Evolutionary conservation across 2,888 invertebrate species (phyloP).

Genomic region (Drosophila sordidula): DNA sequence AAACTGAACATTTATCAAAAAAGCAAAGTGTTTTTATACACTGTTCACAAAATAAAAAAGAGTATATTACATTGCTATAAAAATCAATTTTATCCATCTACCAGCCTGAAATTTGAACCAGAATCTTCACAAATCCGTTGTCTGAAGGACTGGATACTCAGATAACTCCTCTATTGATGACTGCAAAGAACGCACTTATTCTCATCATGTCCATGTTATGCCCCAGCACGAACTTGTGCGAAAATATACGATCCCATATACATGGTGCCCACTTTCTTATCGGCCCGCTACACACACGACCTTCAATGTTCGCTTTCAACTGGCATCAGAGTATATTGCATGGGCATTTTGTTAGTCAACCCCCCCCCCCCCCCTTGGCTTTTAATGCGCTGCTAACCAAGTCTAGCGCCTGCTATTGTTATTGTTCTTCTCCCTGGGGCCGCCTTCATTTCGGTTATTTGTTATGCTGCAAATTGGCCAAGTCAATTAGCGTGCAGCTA

Average conservation of each 20-base stretch:
- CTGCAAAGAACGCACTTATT: too few species aligned
- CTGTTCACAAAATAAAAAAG: too few species aligned
- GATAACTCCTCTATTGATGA: too few species aligned
- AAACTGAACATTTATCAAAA: too few species aligned
- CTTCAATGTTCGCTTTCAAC: slow-evolving; percentile 33
- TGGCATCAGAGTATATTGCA: slow-evolving; percentile 32
- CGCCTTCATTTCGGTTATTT: slow-evolving; percentile 56
- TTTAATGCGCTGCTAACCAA: slow-evolving; percentile 57
- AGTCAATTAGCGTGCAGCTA: slow-evolving; percentile 64
- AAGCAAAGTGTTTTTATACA: too few species aligned
- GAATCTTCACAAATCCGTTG: too few species aligned
- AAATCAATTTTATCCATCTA: too few species aligned
- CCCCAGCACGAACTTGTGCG: background rate
- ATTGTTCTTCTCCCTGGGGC: slow-evolving; percentile 23
- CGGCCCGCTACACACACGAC: slow-evolving; percentile 23
- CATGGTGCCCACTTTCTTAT: background rate
- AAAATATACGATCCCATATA: too few species aligned
- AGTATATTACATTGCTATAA: too few species aligned
- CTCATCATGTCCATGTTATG: background rate
- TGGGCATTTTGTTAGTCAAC: slow-evolving; percentile 2
- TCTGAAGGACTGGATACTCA: too few species aligned
- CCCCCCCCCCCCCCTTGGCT: background rate
- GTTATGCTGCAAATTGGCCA: slow-evolving; percentile 60
- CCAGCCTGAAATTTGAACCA: too few species aligned
- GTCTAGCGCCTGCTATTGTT: slow-evolving; percentile 27